A percentile compares a stretch with the other conserved stretches of the same genome.
Evolutionary conservation across 1,140 invertebrate species (phyloP).

Genomic region (Tyrophagus putrescentiae): DNA sequence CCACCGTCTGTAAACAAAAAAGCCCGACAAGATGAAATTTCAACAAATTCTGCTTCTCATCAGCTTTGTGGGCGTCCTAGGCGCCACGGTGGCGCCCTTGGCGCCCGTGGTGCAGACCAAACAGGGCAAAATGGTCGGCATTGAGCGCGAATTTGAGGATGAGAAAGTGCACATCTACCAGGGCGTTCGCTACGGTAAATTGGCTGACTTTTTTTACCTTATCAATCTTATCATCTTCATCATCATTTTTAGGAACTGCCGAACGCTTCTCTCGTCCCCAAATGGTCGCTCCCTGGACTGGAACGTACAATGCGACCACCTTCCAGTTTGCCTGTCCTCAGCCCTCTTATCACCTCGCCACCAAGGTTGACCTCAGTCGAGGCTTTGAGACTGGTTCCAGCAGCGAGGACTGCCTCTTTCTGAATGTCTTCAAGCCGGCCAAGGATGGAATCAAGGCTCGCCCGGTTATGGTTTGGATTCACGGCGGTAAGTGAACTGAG

Average conservation of each 20-base stretch:
- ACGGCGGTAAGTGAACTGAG: no score
- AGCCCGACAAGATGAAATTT: no score
- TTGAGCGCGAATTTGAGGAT: neutral
- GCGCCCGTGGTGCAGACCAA: neutral
- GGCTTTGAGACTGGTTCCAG: neutral
- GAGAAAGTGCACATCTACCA: neutral
- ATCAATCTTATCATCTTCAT: neutral
- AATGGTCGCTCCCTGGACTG: neutral
- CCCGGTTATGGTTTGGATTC: constrained; percentile 41
- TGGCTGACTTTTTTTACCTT: neutral
- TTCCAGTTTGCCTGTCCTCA: neutral
- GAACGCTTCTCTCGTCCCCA: neutral
- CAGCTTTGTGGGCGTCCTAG: no score
- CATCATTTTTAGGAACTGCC: neutral
- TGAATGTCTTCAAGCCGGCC: constrained; percentile 13
- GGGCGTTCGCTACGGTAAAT: neutral
- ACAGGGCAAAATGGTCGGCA: neutral
- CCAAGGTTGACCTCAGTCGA: neutral
- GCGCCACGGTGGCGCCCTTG: no score
- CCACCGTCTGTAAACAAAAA: no score
- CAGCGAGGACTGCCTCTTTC: constrained; percentile 21
- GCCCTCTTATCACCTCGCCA: neutral
- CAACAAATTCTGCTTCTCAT: no score
- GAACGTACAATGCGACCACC: neutral
- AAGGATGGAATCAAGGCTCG: neutral